A percentile compares a stretch with the other conserved stretches of the same genome.
Evolutionary conservation across 30 jellyfish, hydroid and myxozoan genomes (phyloP).

Genomic region (Aurelia coerulea): DNA sequence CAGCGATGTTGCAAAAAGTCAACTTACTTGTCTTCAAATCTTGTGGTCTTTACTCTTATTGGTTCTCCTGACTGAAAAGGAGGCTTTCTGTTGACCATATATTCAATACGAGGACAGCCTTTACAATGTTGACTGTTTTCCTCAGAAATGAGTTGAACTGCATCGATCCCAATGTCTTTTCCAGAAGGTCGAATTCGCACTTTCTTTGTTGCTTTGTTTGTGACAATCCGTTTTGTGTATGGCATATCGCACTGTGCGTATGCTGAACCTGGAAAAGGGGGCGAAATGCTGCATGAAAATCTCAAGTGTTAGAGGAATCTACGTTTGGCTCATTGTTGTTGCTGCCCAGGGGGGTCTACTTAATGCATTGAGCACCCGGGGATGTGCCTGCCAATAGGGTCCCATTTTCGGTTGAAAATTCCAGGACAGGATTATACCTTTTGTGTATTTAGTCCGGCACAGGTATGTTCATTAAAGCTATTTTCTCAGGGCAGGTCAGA

Average conservation of each 20-base stretch:
- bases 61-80: slow-evolving; percentile 60
- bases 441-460: too few species aligned
- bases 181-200: slow-evolving; percentile 62
- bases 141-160: slow-evolving; percentile 83
- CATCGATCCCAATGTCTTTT: slow-evolving; percentile 75
- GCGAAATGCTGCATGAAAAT: too few species aligned
- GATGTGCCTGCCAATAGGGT: too few species aligned
- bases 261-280: slow-evolving; percentile 61
- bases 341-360: too few species aligned
- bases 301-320: too few species aligned
- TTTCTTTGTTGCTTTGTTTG: slow-evolving; percentile 30
- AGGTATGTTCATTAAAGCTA: too few species aligned
- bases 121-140: slow-evolving; percentile 64
- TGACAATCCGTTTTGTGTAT: slow-evolving; percentile 62
- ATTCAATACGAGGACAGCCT: slow-evolving; percentile 67
- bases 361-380: too few species aligned
- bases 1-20: too few species aligned
- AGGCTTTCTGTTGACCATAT: slow-evolving; percentile 84
- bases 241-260: slow-evolving; percentile 87
- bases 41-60: neutral
- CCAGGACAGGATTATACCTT: too few species aligned
- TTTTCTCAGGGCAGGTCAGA: too few species aligned
- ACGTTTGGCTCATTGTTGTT: too few species aligned
- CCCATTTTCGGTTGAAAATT: too few species aligned
- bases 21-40: slow-evolving; percentile 60